A percentile compares a stretch with the other conserved stretches of the same genome.
These are phyloP conservation scores for Biston betularia DNA, from an alignment of 2,888 invertebrate genomes.

Conservation along the genomic window DNA sequence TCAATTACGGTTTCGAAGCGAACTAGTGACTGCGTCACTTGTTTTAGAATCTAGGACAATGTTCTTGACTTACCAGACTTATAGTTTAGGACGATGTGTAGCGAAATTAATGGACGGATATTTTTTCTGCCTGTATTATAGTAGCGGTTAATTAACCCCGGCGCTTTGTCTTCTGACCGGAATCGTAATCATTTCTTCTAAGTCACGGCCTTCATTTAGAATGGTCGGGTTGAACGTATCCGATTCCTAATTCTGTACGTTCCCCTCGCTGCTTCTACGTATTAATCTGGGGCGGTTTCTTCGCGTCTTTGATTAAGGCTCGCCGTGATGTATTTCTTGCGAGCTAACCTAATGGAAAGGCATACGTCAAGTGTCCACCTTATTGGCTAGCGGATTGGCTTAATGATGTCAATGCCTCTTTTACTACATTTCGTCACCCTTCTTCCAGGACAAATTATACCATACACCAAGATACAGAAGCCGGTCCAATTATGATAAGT, in stretches of 20 bases:
- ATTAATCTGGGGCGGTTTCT: constrained; percentile 80
- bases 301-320: constrained; percentile 82
- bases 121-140: constrained; percentile 39
- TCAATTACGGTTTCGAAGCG: constrained; percentile 10
- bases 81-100: constrained; percentile 28
- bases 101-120: constrained; percentile 24
- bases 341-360: constrained; percentile 82
- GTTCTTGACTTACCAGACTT: constrained; percentile 34
- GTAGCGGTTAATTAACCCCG: constrained; percentile 33
- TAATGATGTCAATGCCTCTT: constrained; percentile 74
- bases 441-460: constrained; percentile 24
- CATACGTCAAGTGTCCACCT: constrained; percentile 84
- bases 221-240: constrained; percentile 59
- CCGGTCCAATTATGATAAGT: constrained; percentile 40
- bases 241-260: constrained; percentile 63
- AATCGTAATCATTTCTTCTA: constrained; percentile 49
- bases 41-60: constrained; percentile 42
- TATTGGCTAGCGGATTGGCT: constrained; percentile 81
- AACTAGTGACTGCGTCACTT: constrained; percentile 44
- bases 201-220: constrained; percentile 57
- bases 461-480: constrained; percentile 16
- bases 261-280: constrained; percentile 70
- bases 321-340: constrained; percentile 83
- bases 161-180: constrained; percentile 41
- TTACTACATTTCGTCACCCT: constrained; percentile 69